Evolutionary conservation across 2,797 vertebrate genomes (phyloP).

Genomic region (Thripadectes ignobilis): DNA sequence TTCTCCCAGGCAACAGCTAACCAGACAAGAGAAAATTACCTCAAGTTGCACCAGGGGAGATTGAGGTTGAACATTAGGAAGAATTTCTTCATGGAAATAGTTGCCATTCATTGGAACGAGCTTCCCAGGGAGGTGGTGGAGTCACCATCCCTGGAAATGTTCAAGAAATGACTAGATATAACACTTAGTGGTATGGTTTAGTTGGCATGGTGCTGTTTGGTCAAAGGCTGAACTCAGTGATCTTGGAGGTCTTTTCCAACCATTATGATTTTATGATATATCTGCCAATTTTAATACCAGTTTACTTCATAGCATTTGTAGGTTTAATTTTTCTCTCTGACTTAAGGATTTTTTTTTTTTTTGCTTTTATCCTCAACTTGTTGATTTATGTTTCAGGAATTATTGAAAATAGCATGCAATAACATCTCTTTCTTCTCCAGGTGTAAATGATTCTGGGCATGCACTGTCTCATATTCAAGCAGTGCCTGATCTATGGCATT

Average conservation of each 20-base stretch:
- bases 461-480: neutral
- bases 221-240: neutral
- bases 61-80: neutral
- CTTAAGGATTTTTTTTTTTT: neutral
- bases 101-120: neutral
- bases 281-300: neutral
- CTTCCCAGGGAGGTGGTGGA: neutral
- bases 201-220: neutral
- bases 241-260: neutral
- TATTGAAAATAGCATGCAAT: neutral
- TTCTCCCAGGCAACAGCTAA: neutral
- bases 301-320: neutral
- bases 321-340: neutral
- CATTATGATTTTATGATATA: neutral
- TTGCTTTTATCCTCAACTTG: neutral
- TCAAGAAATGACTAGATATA: neutral
- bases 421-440: neutral
- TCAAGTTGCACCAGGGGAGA: neutral
- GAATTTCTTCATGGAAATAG: neutral
- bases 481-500: neutral
- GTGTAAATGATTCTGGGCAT: neutral
- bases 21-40: neutral
- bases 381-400: neutral
- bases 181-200: neutral
- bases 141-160: neutral